Base-by-base conservation (phyloP, 2,888 invertebrate genomes). In the Caenorhabditis uteleia region DNA sequence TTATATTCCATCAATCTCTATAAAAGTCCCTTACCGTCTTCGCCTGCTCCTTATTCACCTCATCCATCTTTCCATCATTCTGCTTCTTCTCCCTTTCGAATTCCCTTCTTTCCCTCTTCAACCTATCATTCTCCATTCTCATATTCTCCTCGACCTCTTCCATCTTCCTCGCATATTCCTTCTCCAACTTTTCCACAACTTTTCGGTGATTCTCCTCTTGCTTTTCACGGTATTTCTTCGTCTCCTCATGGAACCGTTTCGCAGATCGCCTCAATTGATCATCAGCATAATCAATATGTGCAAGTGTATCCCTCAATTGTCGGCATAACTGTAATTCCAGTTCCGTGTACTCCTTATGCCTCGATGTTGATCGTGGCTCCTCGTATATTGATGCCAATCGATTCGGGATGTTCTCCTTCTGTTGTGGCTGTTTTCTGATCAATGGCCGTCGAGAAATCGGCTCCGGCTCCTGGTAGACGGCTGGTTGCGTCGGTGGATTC, bases 231-330 rank as follows among this genome's bases (percentile, higher is more conserved):
- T 36, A n/a, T 18, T 53, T 43, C 29, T 38, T 31, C 4, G 31
- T 39, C 21, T 39, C 20, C 16, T 23, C 21, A 7, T 3, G 10
- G 23, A 26, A 25, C 25, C 36, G 16, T 18, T 36, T 33, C 12
- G 16, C 48, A 1, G 46, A 31, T 23, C 21, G 46, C 33, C 29
- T 34, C 2, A 53, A 38, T 23, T 46, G 43, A 18, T 46, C 53
- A 12, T 57, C 47, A 0, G 48, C 53, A 20, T 27, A 64, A 40
- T 64, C 64, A 6, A 64, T n/a, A 34, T 64, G 57, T 4, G 64
- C 64, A 20, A 54, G 48, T 16, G 57, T 38, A 25, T 64, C 57
- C 8, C 64, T 23, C n/a, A 64, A 25, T 33, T 64, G 64, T 20
- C 53, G 43, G 29, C 34, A 36, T 27, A 64, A 20, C 29, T 64